phyloP scores from a whole-genome alignment of 2,888 invertebrate genomes.

The Linyphia triangularis region DNA sequence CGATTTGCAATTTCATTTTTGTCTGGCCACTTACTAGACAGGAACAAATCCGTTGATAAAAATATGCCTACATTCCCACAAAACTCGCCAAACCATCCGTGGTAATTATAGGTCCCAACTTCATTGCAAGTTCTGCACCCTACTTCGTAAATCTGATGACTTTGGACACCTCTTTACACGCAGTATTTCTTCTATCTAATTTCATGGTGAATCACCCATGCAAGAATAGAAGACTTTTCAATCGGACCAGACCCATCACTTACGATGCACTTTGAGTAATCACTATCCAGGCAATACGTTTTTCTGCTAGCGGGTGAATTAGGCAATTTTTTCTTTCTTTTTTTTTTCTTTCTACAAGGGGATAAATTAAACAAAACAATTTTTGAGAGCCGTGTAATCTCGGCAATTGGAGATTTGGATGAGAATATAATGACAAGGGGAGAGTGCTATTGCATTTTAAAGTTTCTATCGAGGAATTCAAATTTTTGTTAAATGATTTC shows the following conservation, averaged over 20 bases:
- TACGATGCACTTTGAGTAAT: slow-evolving; percentile 34
- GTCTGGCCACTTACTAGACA: neutral
- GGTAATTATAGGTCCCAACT: neutral
- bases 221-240: neutral
- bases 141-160: slow-evolving; percentile 36
- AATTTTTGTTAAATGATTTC: too few species aligned
- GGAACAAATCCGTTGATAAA: neutral
- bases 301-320: neutral
- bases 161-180: slow-evolving; percentile 6
- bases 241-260: slow-evolving; percentile 17
- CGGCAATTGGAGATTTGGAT: neutral
- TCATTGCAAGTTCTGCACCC: neutral
- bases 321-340: neutral
- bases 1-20: neutral
- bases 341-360: neutral
- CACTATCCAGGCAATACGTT: slow-evolving; percentile 24
- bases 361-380: neutral
- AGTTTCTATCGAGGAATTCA: neutral
- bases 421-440: neutral
- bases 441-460: neutral
- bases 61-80: neutral
- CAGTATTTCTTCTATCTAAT: slow-evolving; percentile 14
- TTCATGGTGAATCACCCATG: slow-evolving; percentile 24
- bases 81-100: neutral
- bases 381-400: neutral